Evolutionary conservation across 2,113 vertebrate genomes (phyloP).

Genomic region (Oenanthe melanoleuca): DNA sequence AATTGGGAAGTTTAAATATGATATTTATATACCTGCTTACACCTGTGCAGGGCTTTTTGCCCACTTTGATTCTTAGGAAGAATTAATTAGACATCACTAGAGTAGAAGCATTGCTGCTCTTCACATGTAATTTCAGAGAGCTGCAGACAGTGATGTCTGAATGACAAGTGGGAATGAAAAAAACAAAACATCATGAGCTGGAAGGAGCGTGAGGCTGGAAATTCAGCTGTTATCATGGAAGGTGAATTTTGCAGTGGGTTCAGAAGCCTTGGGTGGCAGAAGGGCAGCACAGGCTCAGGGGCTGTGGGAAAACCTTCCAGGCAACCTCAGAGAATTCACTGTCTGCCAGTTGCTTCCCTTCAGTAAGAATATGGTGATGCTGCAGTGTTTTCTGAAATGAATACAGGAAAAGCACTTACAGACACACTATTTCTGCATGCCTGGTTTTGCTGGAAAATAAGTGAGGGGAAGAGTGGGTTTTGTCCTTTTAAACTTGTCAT

Average conservation of each 20-base stretch:
- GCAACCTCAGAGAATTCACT: not conserved
- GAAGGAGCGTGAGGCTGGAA: not conserved
- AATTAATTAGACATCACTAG: conserved; percentile 18
- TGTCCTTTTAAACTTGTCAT: conserved; percentile 17
- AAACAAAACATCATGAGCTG: conserved; percentile 23
- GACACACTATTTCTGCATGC: not conserved
- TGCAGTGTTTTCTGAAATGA: not conserved
- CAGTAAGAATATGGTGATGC: not conserved
- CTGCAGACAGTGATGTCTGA: not conserved
- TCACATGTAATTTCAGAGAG: not conserved
- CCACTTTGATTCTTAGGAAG: conserved; percentile 11
- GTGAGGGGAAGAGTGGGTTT: not conserved
- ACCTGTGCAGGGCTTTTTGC: not conserved
- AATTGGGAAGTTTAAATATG: not conserved
- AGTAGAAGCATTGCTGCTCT: not conserved
- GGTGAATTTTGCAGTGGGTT: not conserved
- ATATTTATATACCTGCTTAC: not conserved
- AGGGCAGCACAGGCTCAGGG: not conserved
- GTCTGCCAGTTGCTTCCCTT: not conserved
- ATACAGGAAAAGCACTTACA: not conserved
- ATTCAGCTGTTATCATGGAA: conserved; percentile 29
- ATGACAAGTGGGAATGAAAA: conserved; percentile 29
- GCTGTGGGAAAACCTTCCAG: not conserved
- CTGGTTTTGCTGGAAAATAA: not conserved
- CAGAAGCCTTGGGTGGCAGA: not conserved